Evolutionary conservation across 2,888 invertebrate species (phyloP).

Genomic region (Chymomyza procnemis): DNA sequence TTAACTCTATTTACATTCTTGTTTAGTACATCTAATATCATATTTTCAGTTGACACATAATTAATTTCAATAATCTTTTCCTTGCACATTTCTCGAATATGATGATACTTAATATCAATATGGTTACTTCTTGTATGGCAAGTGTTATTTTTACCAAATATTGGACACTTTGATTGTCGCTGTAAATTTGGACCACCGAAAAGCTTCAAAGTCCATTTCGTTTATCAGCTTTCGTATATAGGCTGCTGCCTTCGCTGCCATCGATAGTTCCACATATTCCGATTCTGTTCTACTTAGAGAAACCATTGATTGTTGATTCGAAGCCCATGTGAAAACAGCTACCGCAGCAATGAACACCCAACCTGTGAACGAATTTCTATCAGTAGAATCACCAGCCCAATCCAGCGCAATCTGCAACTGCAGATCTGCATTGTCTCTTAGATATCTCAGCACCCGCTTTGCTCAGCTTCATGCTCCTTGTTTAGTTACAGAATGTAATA

Average conservation of each 20-base stretch:
- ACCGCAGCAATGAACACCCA: conserved; percentile 20
- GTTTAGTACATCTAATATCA: conserved; percentile 31
- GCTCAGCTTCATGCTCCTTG: conserved; percentile 31
- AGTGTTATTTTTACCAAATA: conserved; percentile 27
- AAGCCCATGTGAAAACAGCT: conserved; percentile 11
- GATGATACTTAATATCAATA: conserved; percentile 29
- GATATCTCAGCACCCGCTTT: too few relatives aligned
- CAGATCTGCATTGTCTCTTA: too few relatives aligned
- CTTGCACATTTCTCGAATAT: conserved; percentile 23
- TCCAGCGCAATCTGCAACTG: too few relatives aligned
- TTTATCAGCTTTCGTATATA: conserved; percentile 21
- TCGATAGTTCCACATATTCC: conserved; percentile 20
- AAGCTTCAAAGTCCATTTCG: conserved; percentile 21
- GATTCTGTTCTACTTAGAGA: conserved; percentile 23
- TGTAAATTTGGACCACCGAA: too few relatives aligned
- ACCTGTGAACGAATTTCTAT: conserved; percentile 34
- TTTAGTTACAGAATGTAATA: conserved; percentile 27
- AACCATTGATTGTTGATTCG: conserved; percentile 19
- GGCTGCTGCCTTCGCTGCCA: conserved; percentile 30
- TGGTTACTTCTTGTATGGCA: conserved; percentile 32
- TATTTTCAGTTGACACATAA: conserved; percentile 26
- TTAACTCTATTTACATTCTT: conserved; percentile 25
- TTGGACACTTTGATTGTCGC: conserved; percentile 28
- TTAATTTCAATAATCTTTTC: conserved; percentile 22
- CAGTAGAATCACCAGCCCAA: conserved; percentile 25